Evolutionary conservation across 1,140 invertebrate species (phyloP).

Genomic region (Heliconius hewitsoni): DNA sequence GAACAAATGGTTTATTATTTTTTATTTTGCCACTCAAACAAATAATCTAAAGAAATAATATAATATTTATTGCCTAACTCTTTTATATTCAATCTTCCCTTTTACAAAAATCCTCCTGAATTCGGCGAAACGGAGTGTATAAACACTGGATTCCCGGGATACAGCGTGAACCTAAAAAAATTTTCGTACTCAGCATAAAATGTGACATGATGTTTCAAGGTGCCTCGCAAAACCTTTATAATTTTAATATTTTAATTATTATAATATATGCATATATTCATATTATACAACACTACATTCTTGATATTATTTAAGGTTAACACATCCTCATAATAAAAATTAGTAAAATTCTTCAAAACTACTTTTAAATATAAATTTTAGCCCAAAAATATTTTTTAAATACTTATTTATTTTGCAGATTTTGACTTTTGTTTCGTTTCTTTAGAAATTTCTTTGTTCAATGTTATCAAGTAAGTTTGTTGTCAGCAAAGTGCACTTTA

Average conservation of each 20-base stretch:
- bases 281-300: background rate
- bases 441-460: background rate
- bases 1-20: no score
- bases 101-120: no score
- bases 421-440: background rate
- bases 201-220: no score
- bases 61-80: no score
- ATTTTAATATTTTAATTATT: background rate
- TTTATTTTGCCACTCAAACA: no score
- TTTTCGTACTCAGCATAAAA: no score
- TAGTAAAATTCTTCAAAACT: background rate
- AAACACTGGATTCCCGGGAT: no score
- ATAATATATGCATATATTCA: background rate
- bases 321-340: background rate
- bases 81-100: no score
- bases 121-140: no score
- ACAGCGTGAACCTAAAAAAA: no score
- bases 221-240: no score
- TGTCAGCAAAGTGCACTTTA: conserved; percentile 24
- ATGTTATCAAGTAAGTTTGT: conserved; percentile 1
- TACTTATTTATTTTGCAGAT: background rate
- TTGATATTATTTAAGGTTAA: background rate
- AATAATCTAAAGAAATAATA: no score
- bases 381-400: background rate
- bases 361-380: background rate